A percentile compares a stretch with the other conserved stretches of the same genome.
These are phyloP conservation scores for Phenganax subtilis DNA, from an alignment of 92 coral and sea anemone genomes.

Conservation along the genomic window DNA sequence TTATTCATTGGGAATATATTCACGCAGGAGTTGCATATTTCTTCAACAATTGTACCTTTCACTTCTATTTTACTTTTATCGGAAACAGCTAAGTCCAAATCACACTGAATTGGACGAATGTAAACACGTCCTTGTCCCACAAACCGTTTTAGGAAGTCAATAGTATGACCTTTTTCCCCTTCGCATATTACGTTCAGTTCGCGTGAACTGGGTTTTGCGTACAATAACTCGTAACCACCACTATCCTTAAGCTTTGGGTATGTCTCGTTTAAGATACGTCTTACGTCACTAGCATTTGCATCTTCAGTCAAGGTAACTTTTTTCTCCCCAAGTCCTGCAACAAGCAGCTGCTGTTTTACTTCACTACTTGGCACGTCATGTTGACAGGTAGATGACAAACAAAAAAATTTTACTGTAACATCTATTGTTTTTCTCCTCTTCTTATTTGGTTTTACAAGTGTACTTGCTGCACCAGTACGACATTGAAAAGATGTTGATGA, in stretches of 20 bases:
- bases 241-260: slow-evolving; percentile 30
- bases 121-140: slow-evolving; percentile 46
- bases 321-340: slow-evolving; percentile 23
- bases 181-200: background rate
- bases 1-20: slow-evolving; percentile 28
- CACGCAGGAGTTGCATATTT: slow-evolving; percentile 26
- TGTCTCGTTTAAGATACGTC: background rate
- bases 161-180: slow-evolving; percentile 8
- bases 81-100: slow-evolving; percentile 23
- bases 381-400: background rate
- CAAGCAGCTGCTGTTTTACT: slow-evolving; percentile 1
- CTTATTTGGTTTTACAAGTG: slow-evolving; percentile 3
- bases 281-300: slow-evolving; percentile 17
- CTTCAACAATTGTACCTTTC: slow-evolving; percentile 24
- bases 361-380: background rate
- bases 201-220: slow-evolving; percentile 25
- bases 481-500: slow-evolving; percentile 10
- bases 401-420: slow-evolving; percentile 10
- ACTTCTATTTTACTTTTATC: background rate
- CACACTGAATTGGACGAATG: slow-evolving; percentile 57
- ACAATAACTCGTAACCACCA: slow-evolving; percentile 30
- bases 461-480: background rate
- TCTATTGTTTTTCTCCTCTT: background rate
- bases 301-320: slow-evolving; percentile 24
- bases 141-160: slow-evolving; percentile 19